Evolutionary conservation across 2,888 invertebrate species (phyloP), one percentile per base, ranked within the genome.

Genomic region (Nesidiocoris tenuis): DNA sequence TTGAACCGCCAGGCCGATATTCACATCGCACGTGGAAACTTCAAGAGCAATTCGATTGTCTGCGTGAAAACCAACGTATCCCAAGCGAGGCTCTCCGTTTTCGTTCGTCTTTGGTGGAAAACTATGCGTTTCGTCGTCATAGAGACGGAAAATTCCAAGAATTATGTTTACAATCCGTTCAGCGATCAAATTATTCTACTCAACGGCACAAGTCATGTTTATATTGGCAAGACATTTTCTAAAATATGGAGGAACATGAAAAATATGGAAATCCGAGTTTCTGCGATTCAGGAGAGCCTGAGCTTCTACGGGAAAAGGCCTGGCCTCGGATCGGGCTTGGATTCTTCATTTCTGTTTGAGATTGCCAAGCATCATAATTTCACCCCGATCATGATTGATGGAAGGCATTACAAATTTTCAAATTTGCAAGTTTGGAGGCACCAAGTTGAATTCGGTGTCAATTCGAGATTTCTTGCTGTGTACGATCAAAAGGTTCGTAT

Each of bases 281-380:
- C 24, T 1, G 55, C 55, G 1, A 56, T 67, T 22, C 19, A 67
- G 3, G 55, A 67, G 55, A 67, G 21, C 55, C 67, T 67, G n/a
- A 67, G 56, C 21, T 67, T 55, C 55, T 1, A 18, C 9, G 67
- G 67, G 0, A 55, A 7, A 17, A 67, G 17, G 16, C 67, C 67
- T 12, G 18, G 21, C 1, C 23, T 67, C 25, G 72, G 72, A 19
- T 5, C 21, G 16, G 72, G 72, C 18, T 12, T 72, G 63, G 72
- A 72, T 39, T 61, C 72, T 0, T 74, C 74, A 3, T 74, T 74
- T 56, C n/a, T 74, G 12, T 74, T 39, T 19, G 74, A 74, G 18
- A 24, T 74, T 18, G 9, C 74, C 7, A 16, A 21, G 2, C 24
- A 18, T 3, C 22, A 24, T 3, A 74, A 74, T 25, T 74, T 74